Base-by-base conservation (phyloP, 2,888 invertebrate genomes). In the Coenonympha glycerion region DNA sequence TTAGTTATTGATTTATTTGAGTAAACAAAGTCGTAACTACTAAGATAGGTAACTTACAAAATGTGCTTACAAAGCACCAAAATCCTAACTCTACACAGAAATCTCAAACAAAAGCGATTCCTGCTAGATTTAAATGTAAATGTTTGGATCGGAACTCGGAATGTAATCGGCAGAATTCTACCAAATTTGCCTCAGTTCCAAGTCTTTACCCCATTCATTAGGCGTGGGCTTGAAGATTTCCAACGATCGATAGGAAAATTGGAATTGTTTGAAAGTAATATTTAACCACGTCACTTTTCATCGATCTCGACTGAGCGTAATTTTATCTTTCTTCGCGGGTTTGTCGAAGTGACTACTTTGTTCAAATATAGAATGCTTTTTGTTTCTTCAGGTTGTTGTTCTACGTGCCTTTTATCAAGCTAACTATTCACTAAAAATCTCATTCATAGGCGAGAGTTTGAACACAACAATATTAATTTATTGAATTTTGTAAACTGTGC, bases 191-290 rank as follows among this genome's bases (percentile, higher is more conserved):
- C 9, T 13, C 24, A 22, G 24, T 39, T 39, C 15, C 13, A 22
- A 22, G 22, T 24, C 19, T 66, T 39, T 13, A 51, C 21, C 19
- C 13, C 22, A 15, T 36, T 21, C 19, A 41, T 39, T 22, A 15
- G 15, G 9, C 13, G 8, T 31, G 16, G 31, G 31, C 1, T 31
- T 31, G 13, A 15, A 22, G 24, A 39, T 39, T 24, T 22, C 19
- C 19, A 36, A 15, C 22, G 39, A 39, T 24, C 39, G 22, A 24
- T 39, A 39, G 9, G 22, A 15, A 15, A 39, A 39, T 39, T 24
- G 39, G 39, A 39, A 39, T 39, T 22, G 13, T 39, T 39, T 15
- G 39, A 15, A 24, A 39, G 39, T 22, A 15, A 22, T 11, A 22
- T 39, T 39, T 39, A 22, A 22, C 24, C 22, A 15, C 2, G 39